Base-by-base conservation (phyloP, 2,113 vertebrate genomes). In the Mus spicilegus region DNA sequence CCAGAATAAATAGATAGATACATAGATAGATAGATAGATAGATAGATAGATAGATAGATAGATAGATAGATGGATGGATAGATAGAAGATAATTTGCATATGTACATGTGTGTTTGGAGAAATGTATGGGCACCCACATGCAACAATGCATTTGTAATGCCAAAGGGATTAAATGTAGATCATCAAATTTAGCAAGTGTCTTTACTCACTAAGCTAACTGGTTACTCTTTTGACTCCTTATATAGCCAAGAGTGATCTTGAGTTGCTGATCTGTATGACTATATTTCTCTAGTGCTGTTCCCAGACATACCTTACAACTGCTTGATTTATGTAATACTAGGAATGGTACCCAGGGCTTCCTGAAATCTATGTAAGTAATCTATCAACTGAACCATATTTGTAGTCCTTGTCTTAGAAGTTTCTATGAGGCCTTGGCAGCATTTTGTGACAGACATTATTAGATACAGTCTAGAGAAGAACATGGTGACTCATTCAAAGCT, bases 291-390 rank as follows among this genome's bases (percentile, higher is more conserved):
- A 28, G 39, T 61, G 58, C n/a, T 42, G 7, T 4, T 63, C 24
- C 11, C 14, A 63, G 7, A 42, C 14, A 42, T 42, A 42, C 0
- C 7, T 14, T 63, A 9, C 13, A 1, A 42, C 3, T 8, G 22
- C 3, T 61, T 39, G 12, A 20, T 39, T 82, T 61, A 56, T n/a
- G 7, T 24, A 42, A 9, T 28, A 17, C 24, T 28, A 16, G 13
- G 26, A 17, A 33, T 49, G 4, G 4, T 65, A 30, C 26, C 24
- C 8, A 46, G 82, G 2, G 26, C 3, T 67, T 86, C 17, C 16
- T 46, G 13, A 22, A 61, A 63, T 3, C 2, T 2, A 4, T 2
- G 7, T 46, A 46, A 67, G 8, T 5, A 49, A 8, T 49, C 61
- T 12, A 33, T 1, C 61, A 86, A 26, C 28, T 61, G 26, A 61